Base-by-base conservation (phyloP, 2,888 invertebrate genomes). In the Lasius platythorax region DNA sequence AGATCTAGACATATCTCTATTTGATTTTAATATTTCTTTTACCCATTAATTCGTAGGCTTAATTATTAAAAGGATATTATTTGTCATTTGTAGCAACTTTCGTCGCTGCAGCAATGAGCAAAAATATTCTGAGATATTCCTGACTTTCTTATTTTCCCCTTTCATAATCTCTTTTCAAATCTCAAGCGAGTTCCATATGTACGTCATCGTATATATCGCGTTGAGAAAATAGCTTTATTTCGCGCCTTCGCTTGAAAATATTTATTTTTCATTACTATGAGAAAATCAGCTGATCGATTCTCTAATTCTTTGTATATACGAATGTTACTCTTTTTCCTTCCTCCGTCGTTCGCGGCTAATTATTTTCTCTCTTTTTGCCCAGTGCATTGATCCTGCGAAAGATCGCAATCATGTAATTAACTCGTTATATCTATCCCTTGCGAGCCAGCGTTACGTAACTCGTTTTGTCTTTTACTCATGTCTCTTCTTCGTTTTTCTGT, bases 351-450 rank as follows among this genome's bases (percentile, higher is more conserved):
- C 85, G 73, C 74, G 56, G 43, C 30, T 43, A 18, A 40, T 70
- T 53, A 64, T 83, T 85, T 90, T 81, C 81, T 87, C 83, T 82
- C 56, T 86, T 87, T 89, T 82, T 68, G 81, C 78, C 74, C 83
- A 82, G 92, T 91, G 87, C 92, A 90, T 92, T 92, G 92, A 92
- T 93, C 92, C 87, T 91, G 33, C 79, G 79, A 82, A 85, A 85
- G 88, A 86, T 86, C 84, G 87, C 81, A 87, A 87, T 87, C 90
- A 85, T 87, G 91, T 91, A 92, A 92, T 92, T 92, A 92, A 92
- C 91, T 93, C 89, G 93, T 92, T 92, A 90, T 91, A 91, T 91
- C 91, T 90, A 90, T 90, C 90, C 85, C 85, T 88, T 72, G 85
- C 86, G 88, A 83, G 66, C 81, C 84, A 30, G 37, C 84, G 76